Evolutionary conservation across 2,888 invertebrate genomes (phyloP).

Genomic region (Clistopyga incitator): DNA sequence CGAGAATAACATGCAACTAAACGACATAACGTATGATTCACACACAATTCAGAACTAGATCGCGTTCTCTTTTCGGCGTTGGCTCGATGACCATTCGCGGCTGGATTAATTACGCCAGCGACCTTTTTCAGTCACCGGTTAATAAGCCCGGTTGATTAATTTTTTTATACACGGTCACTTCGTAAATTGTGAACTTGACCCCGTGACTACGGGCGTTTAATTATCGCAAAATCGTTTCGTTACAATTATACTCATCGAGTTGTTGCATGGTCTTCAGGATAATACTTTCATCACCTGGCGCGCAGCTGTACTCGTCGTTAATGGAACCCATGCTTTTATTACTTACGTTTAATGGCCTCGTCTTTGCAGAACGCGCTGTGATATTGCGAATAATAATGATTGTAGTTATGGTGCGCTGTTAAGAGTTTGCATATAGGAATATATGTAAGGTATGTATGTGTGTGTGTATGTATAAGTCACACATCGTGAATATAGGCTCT

Average conservation of each 20-base stretch:
- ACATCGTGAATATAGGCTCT: neutral
- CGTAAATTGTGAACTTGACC: slow-evolving; percentile 49
- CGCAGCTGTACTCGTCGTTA: slow-evolving; percentile 23
- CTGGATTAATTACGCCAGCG: slow-evolving; percentile 17
- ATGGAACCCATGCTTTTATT: slow-evolving; percentile 38
- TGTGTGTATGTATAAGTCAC: neutral
- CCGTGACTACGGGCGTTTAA: slow-evolving; percentile 15
- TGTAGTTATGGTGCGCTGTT: neutral
- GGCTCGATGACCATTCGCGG: slow-evolving; percentile 29
- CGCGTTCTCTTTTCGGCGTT: slow-evolving; percentile 23
- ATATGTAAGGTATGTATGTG: neutral
- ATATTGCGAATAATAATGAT: slow-evolving; percentile 24
- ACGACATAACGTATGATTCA: slow-evolving; percentile 25
- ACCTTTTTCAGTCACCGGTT: neutral
- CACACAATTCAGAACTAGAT: slow-evolving; percentile 29
- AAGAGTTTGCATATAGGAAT: neutral
- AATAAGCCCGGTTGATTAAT: slow-evolving; percentile 28
- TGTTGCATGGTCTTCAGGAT: neutral
- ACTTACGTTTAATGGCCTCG: slow-evolving; percentile 47
- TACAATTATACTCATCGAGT: slow-evolving; percentile 11
- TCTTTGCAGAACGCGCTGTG: slow-evolving; percentile 15
- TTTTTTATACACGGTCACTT: slow-evolving; percentile 2
- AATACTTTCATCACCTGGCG: slow-evolving; percentile 44
- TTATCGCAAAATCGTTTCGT: slow-evolving; percentile 32
- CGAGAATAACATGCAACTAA: slow-evolving; percentile 16